Evolutionary conservation across 1,140 invertebrate genomes (phyloP).

Genomic region (Macrobrachium nipponense): DNA sequence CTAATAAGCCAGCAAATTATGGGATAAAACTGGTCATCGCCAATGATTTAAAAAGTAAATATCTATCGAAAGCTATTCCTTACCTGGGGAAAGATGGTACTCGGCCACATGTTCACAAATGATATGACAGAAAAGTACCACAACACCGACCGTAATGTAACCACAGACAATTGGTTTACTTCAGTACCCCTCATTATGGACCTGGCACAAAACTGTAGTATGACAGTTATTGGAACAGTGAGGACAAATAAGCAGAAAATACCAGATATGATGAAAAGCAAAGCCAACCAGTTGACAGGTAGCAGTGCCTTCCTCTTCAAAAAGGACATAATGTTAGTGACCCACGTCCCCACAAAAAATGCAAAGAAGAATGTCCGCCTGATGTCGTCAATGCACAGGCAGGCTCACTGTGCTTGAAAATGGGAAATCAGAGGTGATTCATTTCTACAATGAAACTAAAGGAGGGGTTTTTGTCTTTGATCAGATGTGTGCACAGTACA

Average conservation of each 20-base stretch:
- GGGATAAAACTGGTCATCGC: conserved; percentile 66
- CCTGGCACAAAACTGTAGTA: conserved; percentile 48
- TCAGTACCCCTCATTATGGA: conserved; percentile 40
- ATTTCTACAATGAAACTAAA: no score
- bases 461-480: no score
- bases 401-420: no score
- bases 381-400: no score
- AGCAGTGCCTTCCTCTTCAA: conserved; percentile 65
- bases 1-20: conserved; percentile 65
- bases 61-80: conserved; percentile 48
- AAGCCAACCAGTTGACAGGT: conserved; percentile 58
- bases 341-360: conserved; percentile 66
- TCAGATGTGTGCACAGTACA: no score
- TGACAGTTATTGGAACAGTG: conserved; percentile 69
- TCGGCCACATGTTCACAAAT: conserved; percentile 41
- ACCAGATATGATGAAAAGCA: conserved; percentile 64
- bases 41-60: conserved; percentile 44
- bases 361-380: conserved; percentile 67
- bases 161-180: conserved; percentile 65
- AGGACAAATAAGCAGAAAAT: conserved; percentile 70
- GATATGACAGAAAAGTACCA: conserved; percentile 43
- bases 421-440: no score
- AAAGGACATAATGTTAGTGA: conserved; percentile 66
- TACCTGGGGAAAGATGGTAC: conserved; percentile 48
- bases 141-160: conserved; percentile 55